A percentile compares a stretch with the other conserved stretches of the same genome.
phyloP scores from a whole-genome alignment of 2,797 vertebrate species.

The Syncerus caffer region DNA sequence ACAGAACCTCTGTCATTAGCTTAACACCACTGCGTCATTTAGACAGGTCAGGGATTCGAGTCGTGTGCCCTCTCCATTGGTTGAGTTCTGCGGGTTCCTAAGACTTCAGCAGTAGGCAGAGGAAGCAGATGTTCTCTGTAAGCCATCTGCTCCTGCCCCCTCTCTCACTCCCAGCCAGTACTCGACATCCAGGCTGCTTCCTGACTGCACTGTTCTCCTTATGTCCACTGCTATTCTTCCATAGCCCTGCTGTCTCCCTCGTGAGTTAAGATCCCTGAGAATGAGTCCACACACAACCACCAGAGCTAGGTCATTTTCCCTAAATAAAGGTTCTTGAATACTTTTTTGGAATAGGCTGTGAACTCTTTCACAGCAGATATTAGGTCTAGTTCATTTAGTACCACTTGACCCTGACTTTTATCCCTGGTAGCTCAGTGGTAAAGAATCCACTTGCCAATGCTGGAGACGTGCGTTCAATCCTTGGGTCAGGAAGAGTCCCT shows the following conservation, averaged over 20 bases:
- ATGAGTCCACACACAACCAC: not conserved
- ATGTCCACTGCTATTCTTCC: not conserved
- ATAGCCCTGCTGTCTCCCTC: not conserved
- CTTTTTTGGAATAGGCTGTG: not conserved
- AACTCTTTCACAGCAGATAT: not conserved
- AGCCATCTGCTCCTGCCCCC: not conserved
- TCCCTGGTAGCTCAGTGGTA: not conserved
- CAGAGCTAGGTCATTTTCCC: not conserved
- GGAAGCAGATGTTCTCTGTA: not conserved
- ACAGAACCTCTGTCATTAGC: not conserved
- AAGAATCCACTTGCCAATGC: not conserved
- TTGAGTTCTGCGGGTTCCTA: not conserved
- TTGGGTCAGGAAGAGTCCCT: not conserved
- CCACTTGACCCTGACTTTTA: not conserved
- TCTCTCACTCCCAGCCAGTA: not conserved
- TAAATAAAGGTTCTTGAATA: not conserved
- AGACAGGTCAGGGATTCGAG: not conserved
- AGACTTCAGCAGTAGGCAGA: not conserved
- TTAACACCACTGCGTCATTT: not conserved
- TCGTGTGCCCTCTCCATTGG: not conserved
- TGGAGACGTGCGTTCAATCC: not conserved
- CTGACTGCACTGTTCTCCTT: not conserved
- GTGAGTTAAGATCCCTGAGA: not conserved
- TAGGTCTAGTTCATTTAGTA: not conserved
- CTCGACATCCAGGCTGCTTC: not conserved